A percentile compares a stretch with the other conserved stretches of the same genome.
These are phyloP conservation scores for Gephyroberyx darwinii DNA, from an alignment of 2,797 vertebrate genomes.

Conservation along the genomic window DNA sequence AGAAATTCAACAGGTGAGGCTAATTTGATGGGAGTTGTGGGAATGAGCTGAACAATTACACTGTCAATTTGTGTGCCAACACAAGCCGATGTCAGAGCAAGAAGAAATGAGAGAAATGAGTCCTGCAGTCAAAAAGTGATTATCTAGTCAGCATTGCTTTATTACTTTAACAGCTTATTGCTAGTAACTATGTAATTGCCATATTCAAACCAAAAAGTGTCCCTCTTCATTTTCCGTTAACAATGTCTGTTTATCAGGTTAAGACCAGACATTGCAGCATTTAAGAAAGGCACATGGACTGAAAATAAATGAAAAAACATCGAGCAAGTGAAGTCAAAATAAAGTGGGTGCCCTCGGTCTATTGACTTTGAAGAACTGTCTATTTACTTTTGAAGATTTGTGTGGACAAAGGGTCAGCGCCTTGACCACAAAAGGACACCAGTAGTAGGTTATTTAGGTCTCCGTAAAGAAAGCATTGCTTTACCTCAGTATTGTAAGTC, in stretches of 20 bases:
- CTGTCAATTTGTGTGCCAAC: neutral
- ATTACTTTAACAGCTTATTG: neutral
- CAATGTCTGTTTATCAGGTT: constrained; percentile 12
- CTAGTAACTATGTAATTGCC: neutral
- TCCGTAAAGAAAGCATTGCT: neutral
- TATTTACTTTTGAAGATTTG: constrained; percentile 53
- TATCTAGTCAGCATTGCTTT: neutral
- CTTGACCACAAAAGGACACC: constrained; percentile 23
- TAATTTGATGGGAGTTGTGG: constrained; percentile 22
- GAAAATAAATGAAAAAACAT: constrained; percentile 13
- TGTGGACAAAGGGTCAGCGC: constrained; percentile 28
- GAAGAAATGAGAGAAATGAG: too few relatives aligned
- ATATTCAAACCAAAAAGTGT: neutral
- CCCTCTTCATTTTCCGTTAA: neutral
- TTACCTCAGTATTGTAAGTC: neutral
- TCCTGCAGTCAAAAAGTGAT: neutral
- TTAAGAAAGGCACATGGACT: neutral
- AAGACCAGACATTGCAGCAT: neutral
- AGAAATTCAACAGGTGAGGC: constrained; percentile 9
- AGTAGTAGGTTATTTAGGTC: constrained; percentile 1
- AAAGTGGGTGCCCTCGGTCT: neutral
- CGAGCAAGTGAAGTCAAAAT: neutral
- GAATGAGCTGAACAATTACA: constrained; percentile 14
- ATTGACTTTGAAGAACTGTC: constrained; percentile 25
- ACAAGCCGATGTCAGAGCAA: neutral